These are phyloP conservation scores for Scyliorhinus canicula DNA, from an alignment of 2,797 vertebrate genomes.

Conservation along the genomic window DNA sequence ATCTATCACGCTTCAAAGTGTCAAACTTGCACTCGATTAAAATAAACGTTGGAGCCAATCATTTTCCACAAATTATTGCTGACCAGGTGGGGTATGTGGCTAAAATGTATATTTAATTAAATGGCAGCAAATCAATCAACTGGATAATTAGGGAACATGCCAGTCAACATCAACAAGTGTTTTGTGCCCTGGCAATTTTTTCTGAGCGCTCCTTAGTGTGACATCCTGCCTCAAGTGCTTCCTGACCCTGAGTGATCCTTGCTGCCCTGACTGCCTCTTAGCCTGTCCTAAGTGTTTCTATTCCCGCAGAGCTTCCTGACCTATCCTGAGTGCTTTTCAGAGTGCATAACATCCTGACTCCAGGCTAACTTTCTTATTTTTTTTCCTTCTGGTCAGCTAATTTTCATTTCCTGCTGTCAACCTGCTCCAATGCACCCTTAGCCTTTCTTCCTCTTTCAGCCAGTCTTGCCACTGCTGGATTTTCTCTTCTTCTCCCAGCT, in stretches of 20 bases:
- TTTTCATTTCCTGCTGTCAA: neutral
- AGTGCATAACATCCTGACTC: constrained; percentile 12
- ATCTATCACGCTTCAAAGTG: neutral
- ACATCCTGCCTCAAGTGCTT: neutral
- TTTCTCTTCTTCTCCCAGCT: neutral
- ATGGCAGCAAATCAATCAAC: neutral
- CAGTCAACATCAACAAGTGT: neutral
- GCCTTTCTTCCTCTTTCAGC: neutral
- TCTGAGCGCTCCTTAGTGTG: neutral
- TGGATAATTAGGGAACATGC: neutral
- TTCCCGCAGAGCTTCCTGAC: neutral
- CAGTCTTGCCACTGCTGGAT: neutral
- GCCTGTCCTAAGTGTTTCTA: neutral
- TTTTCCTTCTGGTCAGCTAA: constrained; percentile 1
- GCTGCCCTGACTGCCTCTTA: neutral
- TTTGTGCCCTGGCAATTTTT: neutral
- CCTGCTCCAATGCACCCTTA: neutral
- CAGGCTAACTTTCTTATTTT: neutral
- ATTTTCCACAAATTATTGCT: neutral
- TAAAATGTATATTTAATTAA: neutral
- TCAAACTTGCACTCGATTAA: neutral
- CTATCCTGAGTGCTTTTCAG: neutral
- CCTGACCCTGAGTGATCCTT: constrained; percentile 7
- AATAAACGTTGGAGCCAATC: neutral
- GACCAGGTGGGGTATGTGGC: neutral